A percentile compares a stretch with the other conserved stretches of the same genome.
These are phyloP conservation scores for Pachycephala philippinensis DNA, from an alignment of 2,113 vertebrate species.

Conservation along the genomic window DNA sequence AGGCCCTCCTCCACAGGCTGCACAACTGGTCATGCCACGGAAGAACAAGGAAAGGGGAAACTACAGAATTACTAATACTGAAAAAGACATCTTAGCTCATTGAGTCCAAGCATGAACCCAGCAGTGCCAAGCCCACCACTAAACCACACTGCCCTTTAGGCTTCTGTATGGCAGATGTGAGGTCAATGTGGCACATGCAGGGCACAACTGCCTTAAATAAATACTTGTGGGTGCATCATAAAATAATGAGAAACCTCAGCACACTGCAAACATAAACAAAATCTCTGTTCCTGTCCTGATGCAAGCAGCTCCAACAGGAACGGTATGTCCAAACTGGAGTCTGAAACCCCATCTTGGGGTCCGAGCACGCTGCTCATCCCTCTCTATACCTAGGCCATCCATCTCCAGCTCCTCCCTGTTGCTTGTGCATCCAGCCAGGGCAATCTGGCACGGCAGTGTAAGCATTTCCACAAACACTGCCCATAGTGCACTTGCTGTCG, in stretches of 20 bases:
- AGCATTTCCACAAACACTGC: neutral
- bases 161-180: neutral
- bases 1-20: neutral
- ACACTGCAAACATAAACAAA: neutral
- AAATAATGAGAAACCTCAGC: neutral
- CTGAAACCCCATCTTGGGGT: neutral
- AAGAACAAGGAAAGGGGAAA: neutral
- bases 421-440: fast-evolving
- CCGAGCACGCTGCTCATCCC: fast-evolving
- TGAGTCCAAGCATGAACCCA: neutral
- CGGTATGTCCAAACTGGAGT: fast-evolving
- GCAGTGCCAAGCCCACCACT: neutral
- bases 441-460: fast-evolving
- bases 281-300: neutral
- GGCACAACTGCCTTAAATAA: neutral
- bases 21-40: neutral
- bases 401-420: neutral
- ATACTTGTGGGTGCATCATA: fast-evolving
- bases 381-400: neutral
- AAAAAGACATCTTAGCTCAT: neutral
- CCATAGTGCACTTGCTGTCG: neutral
- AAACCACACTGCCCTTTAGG: neutral
- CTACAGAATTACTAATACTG: neutral
- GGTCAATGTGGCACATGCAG: fast-evolving
- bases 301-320: neutral